These are phyloP conservation scores for Megaptera novaeangliae DNA, from an alignment of 2,113 vertebrate species.

Conservation along the genomic window DNA sequence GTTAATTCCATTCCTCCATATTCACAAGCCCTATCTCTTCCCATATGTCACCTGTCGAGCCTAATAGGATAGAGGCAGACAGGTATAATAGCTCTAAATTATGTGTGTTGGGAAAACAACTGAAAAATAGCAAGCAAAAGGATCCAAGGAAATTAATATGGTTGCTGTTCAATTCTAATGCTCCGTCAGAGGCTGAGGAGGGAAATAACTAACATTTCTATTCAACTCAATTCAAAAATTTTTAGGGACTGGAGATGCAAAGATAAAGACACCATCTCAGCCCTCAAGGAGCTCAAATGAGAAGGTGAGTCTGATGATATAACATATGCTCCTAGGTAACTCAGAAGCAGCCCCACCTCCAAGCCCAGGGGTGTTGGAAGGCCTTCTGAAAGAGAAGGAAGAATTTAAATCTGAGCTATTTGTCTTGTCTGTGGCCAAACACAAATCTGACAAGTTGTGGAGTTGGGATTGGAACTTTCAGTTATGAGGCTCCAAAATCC, in stretches of 20 bases:
- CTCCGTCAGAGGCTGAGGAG: background rate
- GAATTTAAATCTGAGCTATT: background rate
- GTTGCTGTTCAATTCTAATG: background rate
- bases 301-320: background rate
- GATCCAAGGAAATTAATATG: background rate
- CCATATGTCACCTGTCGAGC: background rate
- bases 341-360: rapidly evolving
- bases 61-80: background rate
- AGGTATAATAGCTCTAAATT: background rate
- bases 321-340: too few species aligned
- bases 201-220: background rate
- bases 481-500: background rate
- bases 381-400: background rate
- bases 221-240: background rate
- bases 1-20: background rate
- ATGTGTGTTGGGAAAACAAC: background rate
- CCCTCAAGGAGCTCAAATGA: background rate
- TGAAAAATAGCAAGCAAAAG: background rate
- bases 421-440: background rate
- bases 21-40: background rate
- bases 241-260: background rate
- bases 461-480: background rate
- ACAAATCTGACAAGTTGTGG: background rate
- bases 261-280: background rate
- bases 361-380: background rate